Percentiles rank a stretch among this genome's conserved stretches.
Evolutionary conservation across 2,113 vertebrate genomes (phyloP).

Genomic region (Tylochromis polylepis): DNA sequence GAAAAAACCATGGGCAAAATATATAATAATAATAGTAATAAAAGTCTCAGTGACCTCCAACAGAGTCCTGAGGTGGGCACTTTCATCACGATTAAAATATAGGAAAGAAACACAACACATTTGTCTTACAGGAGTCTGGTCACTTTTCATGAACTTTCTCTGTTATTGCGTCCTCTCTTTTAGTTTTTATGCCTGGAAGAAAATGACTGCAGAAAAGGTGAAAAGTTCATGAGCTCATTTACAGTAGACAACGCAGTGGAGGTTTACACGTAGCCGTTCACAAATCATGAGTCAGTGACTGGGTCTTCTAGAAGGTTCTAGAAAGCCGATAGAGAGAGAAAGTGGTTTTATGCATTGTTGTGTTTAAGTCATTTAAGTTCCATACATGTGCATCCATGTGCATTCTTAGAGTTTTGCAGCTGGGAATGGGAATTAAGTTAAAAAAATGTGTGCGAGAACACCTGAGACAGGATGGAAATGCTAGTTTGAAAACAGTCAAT

Average conservation of each 20-base stretch:
- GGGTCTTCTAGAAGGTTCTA: neutral
- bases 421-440: neutral
- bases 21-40: neutral
- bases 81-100: neutral
- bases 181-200: neutral
- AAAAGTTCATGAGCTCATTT: neutral
- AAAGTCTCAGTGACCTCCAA: neutral
- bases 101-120: neutral
- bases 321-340: neutral
- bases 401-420: neutral
- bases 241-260: neutral
- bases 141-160: neutral
- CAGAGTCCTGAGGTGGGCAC: neutral
- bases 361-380: neutral
- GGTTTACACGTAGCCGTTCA: neutral
- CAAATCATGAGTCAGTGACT: neutral
- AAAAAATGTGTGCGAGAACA: neutral
- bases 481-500: neutral
- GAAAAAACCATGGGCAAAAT: neutral
- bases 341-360: neutral
- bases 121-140: neutral
- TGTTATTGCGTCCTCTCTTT: neutral
- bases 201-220: neutral
- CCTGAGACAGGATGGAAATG: neutral
- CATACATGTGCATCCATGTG: neutral